Base-by-base conservation (phyloP, 2,113 vertebrate genomes). In the Lethenteron camtschaticum region DNA sequence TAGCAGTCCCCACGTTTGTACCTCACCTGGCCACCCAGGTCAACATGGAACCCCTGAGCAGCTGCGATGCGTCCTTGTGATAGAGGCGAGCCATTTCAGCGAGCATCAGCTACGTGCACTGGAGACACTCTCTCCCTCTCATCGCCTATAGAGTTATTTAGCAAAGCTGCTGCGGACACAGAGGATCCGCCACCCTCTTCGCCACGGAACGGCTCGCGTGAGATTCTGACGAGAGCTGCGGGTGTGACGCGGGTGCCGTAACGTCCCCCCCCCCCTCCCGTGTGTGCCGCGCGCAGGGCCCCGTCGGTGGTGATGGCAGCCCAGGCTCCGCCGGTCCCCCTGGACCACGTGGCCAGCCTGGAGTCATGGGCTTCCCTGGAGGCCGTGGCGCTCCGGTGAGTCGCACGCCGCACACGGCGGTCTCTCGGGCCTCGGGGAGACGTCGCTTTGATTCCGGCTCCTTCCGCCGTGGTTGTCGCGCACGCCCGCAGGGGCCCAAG, bases 331-430 rank as follows among this genome's bases (percentile, higher is more conserved):
- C 8, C 24, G 63, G 63, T 20, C n/a, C 9, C 24, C n/a, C 63
- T 66, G 63, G 63, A 9, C n/a, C 63, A 9, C 63, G 63, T 66
- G 63, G 63, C 24, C 63, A 66, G 24, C 63, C 63, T 66, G 63
- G 63, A 16, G 63, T 66, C 63, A 66, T 66, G 63, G 63, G 63
- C n/a, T 66, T 66, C 63, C 63, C 63, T 20, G 63, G 63, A 66
- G 63, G 8, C n/a, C n/a, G 24, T n/a, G 63, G 63, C 9, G 9
- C 63, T 66, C 9, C 63, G n/a, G 63, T 66, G 24, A 66, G 63
- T 66, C 41, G 41, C 41, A 41, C 41, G 41, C 41, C 41, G 41
- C 41, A 41, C 41, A 41, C 41, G 41, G 41, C 41, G 41, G 41
- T 41, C 41, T 41, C 41, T 41, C 41, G 41, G 41, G 41, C 1